phyloP scores from a whole-genome alignment of 2,797 vertebrate species.

The Hemitrygon akajei region DNA sequence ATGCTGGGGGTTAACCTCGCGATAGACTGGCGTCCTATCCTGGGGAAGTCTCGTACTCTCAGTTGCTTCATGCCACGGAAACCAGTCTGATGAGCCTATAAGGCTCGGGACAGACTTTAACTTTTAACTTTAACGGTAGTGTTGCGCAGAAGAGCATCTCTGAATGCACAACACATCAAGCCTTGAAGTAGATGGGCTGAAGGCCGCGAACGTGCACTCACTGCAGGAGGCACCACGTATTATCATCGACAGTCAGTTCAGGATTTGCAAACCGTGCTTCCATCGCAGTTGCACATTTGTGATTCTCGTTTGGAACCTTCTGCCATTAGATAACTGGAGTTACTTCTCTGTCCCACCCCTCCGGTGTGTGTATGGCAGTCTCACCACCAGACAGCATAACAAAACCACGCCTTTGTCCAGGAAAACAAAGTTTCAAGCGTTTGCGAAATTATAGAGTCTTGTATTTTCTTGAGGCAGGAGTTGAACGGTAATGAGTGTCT shows the following conservation, averaged over 20 bases:
- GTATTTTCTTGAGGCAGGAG: neutral
- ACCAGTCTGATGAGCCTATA: too few species aligned
- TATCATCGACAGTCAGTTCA: neutral
- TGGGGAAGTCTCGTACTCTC: too few species aligned
- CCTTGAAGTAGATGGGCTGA: too few species aligned
- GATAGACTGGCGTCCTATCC: too few species aligned
- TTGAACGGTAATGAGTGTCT: neutral
- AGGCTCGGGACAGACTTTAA: too few species aligned
- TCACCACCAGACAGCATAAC: neutral
- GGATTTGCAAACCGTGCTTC: neutral
- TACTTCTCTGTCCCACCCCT: neutral
- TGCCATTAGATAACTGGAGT: neutral
- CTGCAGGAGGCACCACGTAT: too few species aligned
- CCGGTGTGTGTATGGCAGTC: neutral
- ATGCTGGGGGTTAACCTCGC: too few species aligned
- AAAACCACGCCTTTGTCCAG: neutral
- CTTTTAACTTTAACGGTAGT: too few species aligned
- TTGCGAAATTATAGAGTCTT: neutral
- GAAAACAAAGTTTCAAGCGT: neutral
- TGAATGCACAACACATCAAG: too few species aligned
- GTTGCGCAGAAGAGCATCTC: too few species aligned
- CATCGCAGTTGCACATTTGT: neutral
- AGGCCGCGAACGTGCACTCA: too few species aligned
- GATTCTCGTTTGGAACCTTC: neutral
- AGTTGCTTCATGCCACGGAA: too few species aligned